Evolutionary conservation across 2,888 invertebrate genomes (phyloP), one percentile per base, ranked within the genome.

Genomic region (Pristionchus exspectatus): DNA sequence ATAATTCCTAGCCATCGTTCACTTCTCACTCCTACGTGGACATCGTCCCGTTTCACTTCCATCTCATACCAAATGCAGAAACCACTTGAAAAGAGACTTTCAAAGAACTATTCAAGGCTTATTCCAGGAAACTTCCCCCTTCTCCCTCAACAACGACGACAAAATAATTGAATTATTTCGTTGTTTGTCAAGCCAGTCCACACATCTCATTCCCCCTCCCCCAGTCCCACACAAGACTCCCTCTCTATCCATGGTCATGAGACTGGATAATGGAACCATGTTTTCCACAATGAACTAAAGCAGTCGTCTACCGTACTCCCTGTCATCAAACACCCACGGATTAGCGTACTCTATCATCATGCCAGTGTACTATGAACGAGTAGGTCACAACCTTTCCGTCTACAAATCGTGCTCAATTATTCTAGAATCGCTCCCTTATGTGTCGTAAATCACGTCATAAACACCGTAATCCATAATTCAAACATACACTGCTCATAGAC

Each of bases 401-500:
- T 63, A n/a, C 2, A 7, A n/a, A 24, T 24, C 24, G n/a, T n/a
- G 63, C 24, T n/a, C 63, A 63, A 24, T 56, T 56, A 63, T 63
- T 63, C 63, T 63, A 63, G 24, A 63, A 63, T 63, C 63, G 24
- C 63, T 21, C n/a, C 63, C 21, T n/a, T 63, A 24, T 24, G 24
- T n/a, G 24, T 63, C 63, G 2, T 24, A 63, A 63, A 63, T 63
- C 63, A 74, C 74, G 74, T 74, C 74, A 74, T 18, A 30, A 21
- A 74, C 74, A 50, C 21, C 5, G 38, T 74, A 74, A 74, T 74
- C 74, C 74, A 74, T 74, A 74, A 74, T 33, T 74, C 74, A 74
- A 74, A 74, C 74, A 74, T 2, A 27, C 69, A n/a, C 44, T 3
- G 21, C 33, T 38, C 74, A 33, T 38, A 38, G 38, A 74, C 74